These are phyloP conservation scores for Chascanopsetta lugubris DNA, from an alignment of 2,113 vertebrate genomes.

Conservation along the genomic window DNA sequence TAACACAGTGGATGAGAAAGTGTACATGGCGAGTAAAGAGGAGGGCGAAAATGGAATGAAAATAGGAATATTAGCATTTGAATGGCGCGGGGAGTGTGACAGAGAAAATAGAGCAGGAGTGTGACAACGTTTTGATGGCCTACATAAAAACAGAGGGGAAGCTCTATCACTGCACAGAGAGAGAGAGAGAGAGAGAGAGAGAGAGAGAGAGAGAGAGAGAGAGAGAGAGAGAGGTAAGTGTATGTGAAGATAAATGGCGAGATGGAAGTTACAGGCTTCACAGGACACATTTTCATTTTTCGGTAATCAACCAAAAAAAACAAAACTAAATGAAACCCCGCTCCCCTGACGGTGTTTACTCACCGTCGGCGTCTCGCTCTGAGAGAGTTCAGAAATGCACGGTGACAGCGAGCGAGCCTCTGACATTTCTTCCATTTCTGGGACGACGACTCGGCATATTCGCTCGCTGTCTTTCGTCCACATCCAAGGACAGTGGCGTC, in stretches of 20 bases:
- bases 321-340: too few species aligned
- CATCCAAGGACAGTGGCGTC: neutral
- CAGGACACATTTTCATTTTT: constrained; percentile 33
- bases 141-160: constrained; percentile 26
- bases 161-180: constrained; percentile 5
- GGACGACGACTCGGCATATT: neutral
- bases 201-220: neutral
- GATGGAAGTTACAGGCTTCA: constrained; percentile 19
- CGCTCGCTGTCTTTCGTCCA: neutral
- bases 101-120: constrained; percentile 27
- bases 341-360: constrained; percentile 21
- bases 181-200: neutral
- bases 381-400: constrained; percentile 22
- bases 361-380: constrained; percentile 6
- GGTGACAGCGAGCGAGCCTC: constrained; percentile 10
- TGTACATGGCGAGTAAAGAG: constrained; percentile 40
- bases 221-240: constrained; percentile 17
- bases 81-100: constrained; percentile 38
- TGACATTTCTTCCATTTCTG: constrained; percentile 5
- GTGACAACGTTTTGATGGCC: constrained; percentile 16
- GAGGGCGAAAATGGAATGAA: constrained; percentile 43
- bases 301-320: constrained; percentile 37
- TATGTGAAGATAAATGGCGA: constrained; percentile 25
- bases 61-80: constrained; percentile 59
- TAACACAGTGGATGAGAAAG: constrained; percentile 52